Conservation (phyloP, 1,140 invertebrate species). For the Ceratina calcarata region DNA sequence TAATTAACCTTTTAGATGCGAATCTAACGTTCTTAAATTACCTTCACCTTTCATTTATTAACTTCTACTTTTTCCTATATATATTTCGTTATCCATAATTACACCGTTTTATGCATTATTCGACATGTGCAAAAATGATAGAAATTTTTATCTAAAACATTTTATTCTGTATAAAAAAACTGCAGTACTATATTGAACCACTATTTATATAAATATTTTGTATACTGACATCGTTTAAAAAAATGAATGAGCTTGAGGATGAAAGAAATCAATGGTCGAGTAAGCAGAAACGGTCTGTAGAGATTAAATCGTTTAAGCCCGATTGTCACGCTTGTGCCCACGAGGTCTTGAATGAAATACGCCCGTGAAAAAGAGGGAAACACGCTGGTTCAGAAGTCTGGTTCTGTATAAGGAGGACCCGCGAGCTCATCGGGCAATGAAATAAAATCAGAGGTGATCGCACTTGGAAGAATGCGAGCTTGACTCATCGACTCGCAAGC, state of each 20-base stretch:
- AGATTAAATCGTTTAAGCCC: slow-evolving; percentile 2
- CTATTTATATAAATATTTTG: too few species aligned
- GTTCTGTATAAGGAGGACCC: slow-evolving; percentile 27
- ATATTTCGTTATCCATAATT: too few species aligned
- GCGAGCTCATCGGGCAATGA: slow-evolving; percentile 16
- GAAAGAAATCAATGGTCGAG: not conserved
- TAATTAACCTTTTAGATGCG: slow-evolving; percentile 10
- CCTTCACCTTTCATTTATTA: too few species aligned
- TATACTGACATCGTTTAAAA: too few species aligned
- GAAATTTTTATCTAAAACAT: too few species aligned
- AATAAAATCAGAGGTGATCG: slow-evolving; percentile 52
- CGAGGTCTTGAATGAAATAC: slow-evolving; percentile 8
- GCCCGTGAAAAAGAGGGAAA: not conserved
- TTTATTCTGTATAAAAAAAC: too few species aligned
- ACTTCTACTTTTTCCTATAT: too few species aligned
- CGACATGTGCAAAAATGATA: too few species aligned
- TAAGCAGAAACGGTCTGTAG: not conserved
- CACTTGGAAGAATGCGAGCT: slow-evolving; percentile 49
- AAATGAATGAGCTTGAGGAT: not conserved
- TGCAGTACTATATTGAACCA: not conserved
- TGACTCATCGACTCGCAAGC: slow-evolving; percentile 34
- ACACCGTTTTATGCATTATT: too few species aligned
- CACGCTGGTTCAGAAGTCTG: slow-evolving; percentile 11
- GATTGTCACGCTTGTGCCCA: not conserved
- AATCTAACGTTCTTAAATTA: too few species aligned